Evolutionary conservation across 2,888 invertebrate species (phyloP), one percentile per base, ranked within the genome.

Genomic region (Platycheirus rosarum): DNA sequence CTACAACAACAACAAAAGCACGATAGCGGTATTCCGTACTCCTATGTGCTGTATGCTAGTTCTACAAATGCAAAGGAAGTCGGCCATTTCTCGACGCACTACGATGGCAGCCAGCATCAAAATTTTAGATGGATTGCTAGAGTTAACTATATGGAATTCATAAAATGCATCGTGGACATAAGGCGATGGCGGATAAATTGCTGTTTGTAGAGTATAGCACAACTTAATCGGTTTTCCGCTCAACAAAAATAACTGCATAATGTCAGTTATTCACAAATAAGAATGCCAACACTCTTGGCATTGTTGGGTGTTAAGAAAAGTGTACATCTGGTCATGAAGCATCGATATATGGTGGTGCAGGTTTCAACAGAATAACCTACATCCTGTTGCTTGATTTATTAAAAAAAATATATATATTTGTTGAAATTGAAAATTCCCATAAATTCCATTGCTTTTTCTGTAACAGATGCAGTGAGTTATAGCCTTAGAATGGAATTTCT

Each of bases 141-240:
- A 75, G 42, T 57, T 55, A 79, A 63, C 48, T 60, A 42, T 60
- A 42, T 48, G 62, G 13, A 49, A 49, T 51, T 57, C 57, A 65
- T 57, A 71, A 66, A 82, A 32, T 32, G 65, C 71, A 76, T 62
- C 70, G 71, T 71, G 71, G 71, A 71, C 77, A 82, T 68, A 62
- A 71, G 76, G 77, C 14, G 77, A 82, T 77, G 77, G 71, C 71
- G 73, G 35, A 82, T 82, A 77, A 82, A 82, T 68, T 82, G 75
- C 65, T 65, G 32, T 53, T 60, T 60, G 23, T 20, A 37, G 23
- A 26, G 26, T n/a, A n/a, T n/a, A 49, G 53, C 66, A 66, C 44
- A 63, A 60, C 76, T 62, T 63, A 75, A 40, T 82, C 55, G 77
- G 71, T 71, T 77, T 71, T 77, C 62, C 62, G 66, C 60, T 68